Percentiles rank a stretch among this genome's conserved stretches.
Conservation (phyloP, 2,888 invertebrate genomes). For the Autographa gamma region DNA sequence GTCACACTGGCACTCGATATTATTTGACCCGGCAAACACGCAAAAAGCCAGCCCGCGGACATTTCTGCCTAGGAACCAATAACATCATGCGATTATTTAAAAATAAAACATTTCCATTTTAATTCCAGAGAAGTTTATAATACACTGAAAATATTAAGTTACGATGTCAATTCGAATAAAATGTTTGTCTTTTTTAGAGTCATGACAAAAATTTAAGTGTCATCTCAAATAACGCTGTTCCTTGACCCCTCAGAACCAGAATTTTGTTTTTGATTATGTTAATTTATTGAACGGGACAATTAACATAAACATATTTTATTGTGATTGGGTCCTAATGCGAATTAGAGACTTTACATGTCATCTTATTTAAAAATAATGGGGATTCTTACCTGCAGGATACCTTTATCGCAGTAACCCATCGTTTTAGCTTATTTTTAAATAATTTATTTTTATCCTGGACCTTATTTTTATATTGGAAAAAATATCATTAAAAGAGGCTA, state of each 20-base stretch:
- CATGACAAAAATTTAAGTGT: slow-evolving; percentile 7
- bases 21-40: no score
- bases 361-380: background rate
- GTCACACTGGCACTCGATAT: no score
- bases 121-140: background rate
- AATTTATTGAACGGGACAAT: slow-evolving; percentile 28
- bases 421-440: background rate
- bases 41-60: no score
- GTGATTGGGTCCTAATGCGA: slow-evolving; percentile 7
- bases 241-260: slow-evolving; percentile 44
- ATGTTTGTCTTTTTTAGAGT: background rate
- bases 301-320: slow-evolving; percentile 25
- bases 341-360: slow-evolving; percentile 12
- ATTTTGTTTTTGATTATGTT: slow-evolving; percentile 33
- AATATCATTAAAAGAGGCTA: background rate
- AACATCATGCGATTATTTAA: no score
- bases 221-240: slow-evolving; percentile 14
- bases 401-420: background rate
- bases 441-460: background rate
- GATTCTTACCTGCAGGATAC: background rate
- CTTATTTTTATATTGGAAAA: background rate
- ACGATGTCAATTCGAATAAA: background rate
- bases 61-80: no score
- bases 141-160: background rate
- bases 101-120: background rate